phyloP scores from a whole-genome alignment of 2,113 vertebrate species.

The Carassius gibelio region DNA sequence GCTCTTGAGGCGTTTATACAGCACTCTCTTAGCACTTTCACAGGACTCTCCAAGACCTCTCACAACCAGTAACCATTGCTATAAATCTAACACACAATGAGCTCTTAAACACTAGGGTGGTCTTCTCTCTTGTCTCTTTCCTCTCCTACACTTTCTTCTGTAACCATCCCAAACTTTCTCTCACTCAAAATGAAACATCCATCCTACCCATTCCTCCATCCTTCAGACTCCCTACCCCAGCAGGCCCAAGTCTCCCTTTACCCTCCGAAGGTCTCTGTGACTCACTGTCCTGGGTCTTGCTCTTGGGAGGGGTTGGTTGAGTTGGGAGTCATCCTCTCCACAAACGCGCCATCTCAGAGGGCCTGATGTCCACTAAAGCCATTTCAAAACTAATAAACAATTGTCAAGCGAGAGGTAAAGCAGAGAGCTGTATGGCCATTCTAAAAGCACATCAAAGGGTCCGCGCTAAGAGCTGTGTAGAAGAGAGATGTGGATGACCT shows the following conservation, averaged over 20 bases:
- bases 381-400: constrained; percentile 95
- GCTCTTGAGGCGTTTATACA: constrained; percentile 29
- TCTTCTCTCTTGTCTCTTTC: constrained; percentile 64
- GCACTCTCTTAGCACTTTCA: constrained; percentile 46
- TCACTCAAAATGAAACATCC: constrained; percentile 43
- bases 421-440: constrained; percentile 80
- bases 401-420: constrained; percentile 86
- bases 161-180: constrained; percentile 49
- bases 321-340: constrained; percentile 61
- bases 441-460: constrained; percentile 89
- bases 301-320: constrained; percentile 57
- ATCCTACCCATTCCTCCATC: constrained; percentile 1
- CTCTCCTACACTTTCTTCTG: constrained; percentile 28
- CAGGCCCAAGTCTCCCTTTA: constrained; percentile 10
- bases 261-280: constrained; percentile 40
- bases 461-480: constrained; percentile 59
- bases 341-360: constrained; percentile 72
- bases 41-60: constrained; percentile 40
- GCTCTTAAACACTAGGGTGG: constrained; percentile 82
- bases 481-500: constrained; percentile 58
- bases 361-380: constrained; percentile 84
- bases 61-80: constrained; percentile 3
- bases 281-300: constrained; percentile 11
- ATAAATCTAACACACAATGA: constrained; percentile 58
- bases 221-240: constrained; percentile 5